Evolutionary conservation across 2,797 vertebrate genomes (phyloP).

Genomic region (Hipposideros larvatus): DNA sequence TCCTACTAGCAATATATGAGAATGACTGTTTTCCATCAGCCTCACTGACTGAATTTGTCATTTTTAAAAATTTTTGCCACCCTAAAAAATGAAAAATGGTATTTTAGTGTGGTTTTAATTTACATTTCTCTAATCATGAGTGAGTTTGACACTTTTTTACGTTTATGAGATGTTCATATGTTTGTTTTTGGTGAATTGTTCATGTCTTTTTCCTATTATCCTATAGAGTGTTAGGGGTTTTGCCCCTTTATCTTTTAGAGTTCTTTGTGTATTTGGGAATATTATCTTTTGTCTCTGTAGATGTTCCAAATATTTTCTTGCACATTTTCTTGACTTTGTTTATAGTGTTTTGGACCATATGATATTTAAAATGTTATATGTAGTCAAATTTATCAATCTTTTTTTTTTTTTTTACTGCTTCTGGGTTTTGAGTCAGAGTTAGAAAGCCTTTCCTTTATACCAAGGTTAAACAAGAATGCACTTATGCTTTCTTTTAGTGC

Average conservation of each 20-base stretch:
- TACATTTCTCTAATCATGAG: background rate
- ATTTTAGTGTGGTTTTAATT: background rate
- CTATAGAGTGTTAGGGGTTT: background rate
- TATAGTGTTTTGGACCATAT: background rate
- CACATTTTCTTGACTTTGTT: constrained; percentile 21
- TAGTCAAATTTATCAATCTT: constrained; percentile 19
- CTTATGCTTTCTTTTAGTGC: background rate
- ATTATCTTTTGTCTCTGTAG: background rate
- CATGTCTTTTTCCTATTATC: background rate
- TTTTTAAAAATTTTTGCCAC: background rate
- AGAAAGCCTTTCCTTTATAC: background rate
- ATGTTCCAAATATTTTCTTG: constrained; percentile 14
- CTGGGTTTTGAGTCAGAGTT: background rate
- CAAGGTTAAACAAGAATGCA: background rate
- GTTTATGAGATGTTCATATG: background rate
- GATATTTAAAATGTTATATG: background rate
- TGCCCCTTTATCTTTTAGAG: background rate
- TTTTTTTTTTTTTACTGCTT: constrained; percentile 12
- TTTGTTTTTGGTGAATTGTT: background rate
- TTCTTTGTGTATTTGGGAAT: background rate
- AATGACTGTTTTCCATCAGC: background rate
- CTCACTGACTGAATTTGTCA: background rate
- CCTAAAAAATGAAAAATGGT: background rate
- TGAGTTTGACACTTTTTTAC: background rate
- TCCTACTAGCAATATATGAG: background rate